Percentiles rank a stretch among this genome's conserved stretches.
These are phyloP conservation scores for Marisa cornuarietis DNA, from an alignment of 1,140 invertebrate species.

Conservation along the genomic window DNA sequence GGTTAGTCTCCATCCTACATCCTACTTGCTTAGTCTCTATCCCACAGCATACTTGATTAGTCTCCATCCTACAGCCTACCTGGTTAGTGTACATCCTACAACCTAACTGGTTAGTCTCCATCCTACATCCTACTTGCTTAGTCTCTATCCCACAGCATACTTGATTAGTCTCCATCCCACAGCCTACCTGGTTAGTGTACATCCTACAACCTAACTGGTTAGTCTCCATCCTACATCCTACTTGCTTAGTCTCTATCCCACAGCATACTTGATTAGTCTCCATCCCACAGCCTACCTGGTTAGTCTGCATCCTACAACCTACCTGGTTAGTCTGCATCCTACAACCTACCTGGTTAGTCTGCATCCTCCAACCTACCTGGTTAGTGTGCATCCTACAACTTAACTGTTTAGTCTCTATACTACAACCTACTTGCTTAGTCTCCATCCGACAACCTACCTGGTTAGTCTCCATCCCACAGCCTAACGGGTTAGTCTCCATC, in stretches of 20 bases:
- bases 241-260: too few relatives aligned
- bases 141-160: background rate
- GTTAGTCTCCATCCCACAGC: too few relatives aligned
- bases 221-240: too few relatives aligned
- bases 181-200: constrained; percentile 32
- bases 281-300: constrained; percentile 29
- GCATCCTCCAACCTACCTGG: constrained; percentile 29
- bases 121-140: too few relatives aligned
- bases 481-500: too few relatives aligned
- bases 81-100: constrained; percentile 28
- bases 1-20: constrained; percentile 33
- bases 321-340: constrained; percentile 32
- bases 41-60: constrained; percentile 32
- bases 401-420: too few relatives aligned
- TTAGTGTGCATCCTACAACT: constrained; percentile 44
- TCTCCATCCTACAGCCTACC: background rate
- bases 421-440: too few relatives aligned
- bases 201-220: constrained; percentile 29
- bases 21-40: too few relatives aligned
- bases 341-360: constrained; percentile 33
- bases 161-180: constrained; percentile 31
- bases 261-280: constrained; percentile 32
- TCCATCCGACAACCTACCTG: too few relatives aligned
- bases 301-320: background rate
- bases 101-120: constrained; percentile 36